These are phyloP conservation scores for Sebastes trivittatus DNA, from an alignment of 2,797 vertebrate species.

Conservation along the genomic window DNA sequence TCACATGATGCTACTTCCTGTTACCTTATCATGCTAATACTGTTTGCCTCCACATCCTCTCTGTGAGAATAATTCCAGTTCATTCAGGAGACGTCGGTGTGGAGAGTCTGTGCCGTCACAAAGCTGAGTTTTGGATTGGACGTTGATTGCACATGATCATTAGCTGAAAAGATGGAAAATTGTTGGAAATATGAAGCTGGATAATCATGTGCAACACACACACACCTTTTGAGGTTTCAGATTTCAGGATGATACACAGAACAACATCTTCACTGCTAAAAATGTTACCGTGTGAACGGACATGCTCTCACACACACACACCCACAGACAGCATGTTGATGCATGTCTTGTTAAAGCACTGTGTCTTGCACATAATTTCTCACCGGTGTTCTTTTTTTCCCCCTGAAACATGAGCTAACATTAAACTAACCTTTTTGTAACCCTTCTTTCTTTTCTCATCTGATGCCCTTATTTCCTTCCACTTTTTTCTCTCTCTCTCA, in stretches of 20 bases:
- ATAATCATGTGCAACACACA: not conserved
- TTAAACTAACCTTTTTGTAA: slow-evolving; percentile 52
- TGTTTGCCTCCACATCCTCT: not conserved
- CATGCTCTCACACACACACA: slow-evolving; percentile 41
- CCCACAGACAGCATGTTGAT: slow-evolving; percentile 64
- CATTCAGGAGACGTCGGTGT: not conserved
- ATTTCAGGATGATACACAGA: slow-evolving; percentile 5
- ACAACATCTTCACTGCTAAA: not conserved
- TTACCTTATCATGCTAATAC: not conserved
- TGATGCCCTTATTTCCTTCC: not conserved
- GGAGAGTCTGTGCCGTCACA: not conserved
- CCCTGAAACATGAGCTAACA: slow-evolving; percentile 40
- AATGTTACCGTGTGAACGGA: slow-evolving; percentile 43
- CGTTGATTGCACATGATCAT: not conserved
- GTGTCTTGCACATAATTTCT: slow-evolving; percentile 68
- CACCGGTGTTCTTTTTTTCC: slow-evolving; percentile 45
- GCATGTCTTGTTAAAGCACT: slow-evolving; percentile 50
- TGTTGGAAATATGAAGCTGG: not conserved
- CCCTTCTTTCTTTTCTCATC: slow-evolving; percentile 23
- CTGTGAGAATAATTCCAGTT: not conserved
- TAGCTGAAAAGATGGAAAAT: not conserved
- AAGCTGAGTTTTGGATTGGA: not conserved
- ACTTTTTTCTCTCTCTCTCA: not conserved
- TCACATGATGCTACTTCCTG: not conserved
- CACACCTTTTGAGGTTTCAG: not conserved